Conservation (phyloP, 1,140 invertebrate species). For the Drosophila virilis region DNA sequence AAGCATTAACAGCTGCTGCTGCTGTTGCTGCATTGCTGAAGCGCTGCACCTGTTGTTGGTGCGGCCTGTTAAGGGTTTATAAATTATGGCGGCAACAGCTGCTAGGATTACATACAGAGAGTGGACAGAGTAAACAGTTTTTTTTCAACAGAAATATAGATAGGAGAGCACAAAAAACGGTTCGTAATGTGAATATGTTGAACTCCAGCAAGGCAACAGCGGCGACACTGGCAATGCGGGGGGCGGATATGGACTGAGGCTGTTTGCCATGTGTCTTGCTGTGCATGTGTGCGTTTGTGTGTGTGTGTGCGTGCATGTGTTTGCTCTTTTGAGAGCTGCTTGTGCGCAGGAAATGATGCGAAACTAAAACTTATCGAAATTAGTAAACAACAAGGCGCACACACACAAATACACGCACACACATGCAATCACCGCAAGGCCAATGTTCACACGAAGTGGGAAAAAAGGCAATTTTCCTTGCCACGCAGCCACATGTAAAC, state of each 20-base stretch:
- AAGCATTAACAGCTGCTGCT: conserved; percentile 57
- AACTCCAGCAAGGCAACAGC: conserved; percentile 40
- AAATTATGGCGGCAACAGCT: conserved; percentile 48
- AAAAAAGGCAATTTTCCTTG: conserved; percentile 70
- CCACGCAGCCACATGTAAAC: conserved; percentile 68
- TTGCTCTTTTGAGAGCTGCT: conserved; percentile 44
- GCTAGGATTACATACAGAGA: conserved; percentile 16
- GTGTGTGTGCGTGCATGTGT: conserved; percentile 25
- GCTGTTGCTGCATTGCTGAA: conserved; percentile 34
- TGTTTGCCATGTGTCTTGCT: conserved; percentile 51
- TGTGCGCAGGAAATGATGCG: conserved; percentile 67
- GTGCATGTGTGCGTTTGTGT: background rate
- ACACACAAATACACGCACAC: conserved; percentile 20
- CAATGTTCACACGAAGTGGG: conserved; percentile 71
- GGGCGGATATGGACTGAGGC: conserved; percentile 49
- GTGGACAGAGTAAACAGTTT: conserved; percentile 35
- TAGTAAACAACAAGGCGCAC: conserved; percentile 61
- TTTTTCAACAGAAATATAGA: conserved; percentile 35
- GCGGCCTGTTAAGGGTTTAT: conserved; percentile 31
- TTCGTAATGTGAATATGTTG: conserved; percentile 17
- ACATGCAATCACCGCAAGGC: conserved; percentile 46
- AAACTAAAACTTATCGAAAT: conserved; percentile 70
- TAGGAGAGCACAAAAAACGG: conserved; percentile 12
- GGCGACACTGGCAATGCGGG: conserved; percentile 62
- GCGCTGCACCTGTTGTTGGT: conserved; percentile 49